These are phyloP conservation scores for Trogon melanurus DNA, from an alignment of 2,113 vertebrate genomes.

Conservation along the genomic window DNA sequence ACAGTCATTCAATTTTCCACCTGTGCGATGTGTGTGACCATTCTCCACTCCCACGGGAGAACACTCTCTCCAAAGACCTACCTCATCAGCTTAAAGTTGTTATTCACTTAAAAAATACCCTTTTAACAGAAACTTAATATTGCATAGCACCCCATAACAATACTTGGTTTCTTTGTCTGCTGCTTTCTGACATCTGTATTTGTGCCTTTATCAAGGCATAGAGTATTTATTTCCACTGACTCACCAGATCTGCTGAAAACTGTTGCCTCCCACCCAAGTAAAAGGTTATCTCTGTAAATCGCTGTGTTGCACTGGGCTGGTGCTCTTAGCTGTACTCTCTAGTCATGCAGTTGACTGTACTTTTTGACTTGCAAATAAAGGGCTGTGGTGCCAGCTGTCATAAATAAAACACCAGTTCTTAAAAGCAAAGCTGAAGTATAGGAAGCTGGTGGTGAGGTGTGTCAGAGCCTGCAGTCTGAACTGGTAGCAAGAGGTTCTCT, in stretches of 20 bases:
- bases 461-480: background rate
- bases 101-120: background rate
- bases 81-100: background rate
- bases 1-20: background rate
- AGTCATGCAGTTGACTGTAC: background rate
- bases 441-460: background rate
- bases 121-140: background rate
- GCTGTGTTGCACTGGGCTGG: background rate
- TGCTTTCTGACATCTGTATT: slow-evolving; percentile 2
- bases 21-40: accelerated
- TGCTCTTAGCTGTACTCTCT: background rate
- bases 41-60: background rate
- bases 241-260: slow-evolving; percentile 35
- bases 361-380: background rate
- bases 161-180: background rate
- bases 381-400: background rate
- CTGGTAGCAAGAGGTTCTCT: accelerated
- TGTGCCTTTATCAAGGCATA: background rate
- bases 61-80: background rate
- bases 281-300: slow-evolving; percentile 2
- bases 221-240: slow-evolving; percentile 50
- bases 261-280: background rate
- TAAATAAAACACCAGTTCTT: background rate
- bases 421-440: background rate
- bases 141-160: background rate